These are phyloP conservation scores for Mungos mungo DNA, from an alignment of 2,113 vertebrate genomes.

Conservation along the genomic window DNA sequence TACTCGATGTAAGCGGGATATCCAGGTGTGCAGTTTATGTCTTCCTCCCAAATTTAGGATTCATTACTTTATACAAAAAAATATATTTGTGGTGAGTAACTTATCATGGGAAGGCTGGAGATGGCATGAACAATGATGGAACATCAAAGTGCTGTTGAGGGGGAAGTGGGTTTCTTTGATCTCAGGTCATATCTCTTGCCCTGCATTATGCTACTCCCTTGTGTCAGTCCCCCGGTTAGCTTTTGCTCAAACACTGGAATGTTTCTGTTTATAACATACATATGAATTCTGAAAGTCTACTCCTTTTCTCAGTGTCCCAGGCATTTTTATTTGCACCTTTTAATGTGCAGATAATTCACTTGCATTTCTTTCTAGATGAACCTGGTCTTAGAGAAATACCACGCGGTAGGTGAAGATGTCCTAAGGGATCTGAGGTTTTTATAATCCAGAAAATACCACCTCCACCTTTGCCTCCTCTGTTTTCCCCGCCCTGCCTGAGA, in stretches of 20 bases:
- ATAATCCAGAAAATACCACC: not conserved
- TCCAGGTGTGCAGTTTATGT: not conserved
- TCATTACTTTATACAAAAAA: not conserved
- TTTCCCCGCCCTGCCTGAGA: not conserved
- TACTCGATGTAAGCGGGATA: not conserved
- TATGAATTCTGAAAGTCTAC: not conserved
- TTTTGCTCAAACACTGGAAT: not conserved
- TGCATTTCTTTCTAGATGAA: not conserved
- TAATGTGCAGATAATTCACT: not conserved
- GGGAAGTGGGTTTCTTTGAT: conserved; percentile 22
- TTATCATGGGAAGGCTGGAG: not conserved
- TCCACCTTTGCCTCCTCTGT: not conserved
- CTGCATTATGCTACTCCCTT: not conserved
- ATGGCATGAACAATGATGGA: not conserved
- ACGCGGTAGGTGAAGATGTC: not conserved
- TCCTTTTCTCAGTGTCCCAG: not conserved
- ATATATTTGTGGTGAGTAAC: not conserved
- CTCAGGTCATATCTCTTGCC: not conserved
- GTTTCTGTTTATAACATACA: conserved; percentile 19
- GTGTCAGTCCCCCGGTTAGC: not conserved
- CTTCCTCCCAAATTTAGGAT: not conserved
- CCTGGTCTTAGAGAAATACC: not conserved
- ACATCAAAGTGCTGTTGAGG: not conserved
- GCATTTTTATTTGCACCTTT: not conserved
- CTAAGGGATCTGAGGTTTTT: not conserved